Evolutionary conservation across 2,888 invertebrate genomes (phyloP).

Genomic region (Drosophila antonietae): DNA sequence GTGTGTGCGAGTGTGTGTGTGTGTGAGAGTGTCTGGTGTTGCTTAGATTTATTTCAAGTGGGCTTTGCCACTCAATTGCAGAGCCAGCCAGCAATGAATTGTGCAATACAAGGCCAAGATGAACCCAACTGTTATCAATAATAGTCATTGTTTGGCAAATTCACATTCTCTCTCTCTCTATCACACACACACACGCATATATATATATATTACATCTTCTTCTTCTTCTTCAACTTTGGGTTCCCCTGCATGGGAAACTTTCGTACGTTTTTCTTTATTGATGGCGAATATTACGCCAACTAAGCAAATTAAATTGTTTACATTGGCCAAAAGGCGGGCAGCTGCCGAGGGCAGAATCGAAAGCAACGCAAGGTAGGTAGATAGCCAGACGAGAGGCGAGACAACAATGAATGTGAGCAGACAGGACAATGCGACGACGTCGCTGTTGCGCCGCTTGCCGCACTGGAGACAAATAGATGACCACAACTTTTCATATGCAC

Average conservation of each 20-base stretch:
- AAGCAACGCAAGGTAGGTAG: slow-evolving; percentile 46
- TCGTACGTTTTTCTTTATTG: slow-evolving; percentile 65
- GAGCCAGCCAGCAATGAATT: slow-evolving; percentile 33
- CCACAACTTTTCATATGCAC: slow-evolving; percentile 45
- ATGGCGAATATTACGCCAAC: slow-evolving; percentile 79
- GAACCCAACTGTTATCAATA: slow-evolving; percentile 59
- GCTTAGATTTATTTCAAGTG: slow-evolving; percentile 64
- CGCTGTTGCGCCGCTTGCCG: slow-evolving; percentile 4
- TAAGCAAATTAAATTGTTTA: slow-evolving; percentile 80
- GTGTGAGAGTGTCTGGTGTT: slow-evolving; percentile 13
- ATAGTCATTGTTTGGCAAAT: slow-evolving; percentile 68
- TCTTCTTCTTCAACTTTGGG: slow-evolving; percentile 10
- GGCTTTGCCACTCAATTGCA: slow-evolving; percentile 58
- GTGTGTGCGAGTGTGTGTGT: slow-evolving; percentile 6
- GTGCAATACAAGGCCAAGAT: slow-evolving; percentile 41
- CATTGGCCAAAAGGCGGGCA: slow-evolving; percentile 50
- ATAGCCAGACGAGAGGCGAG: slow-evolving; percentile 31
- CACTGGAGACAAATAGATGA: slow-evolving; percentile 58
- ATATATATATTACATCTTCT: slow-evolving; percentile 14
- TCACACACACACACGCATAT: slow-evolving; percentile 7
- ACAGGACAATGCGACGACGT: slow-evolving; percentile 39
- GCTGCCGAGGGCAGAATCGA: slow-evolving; percentile 25
- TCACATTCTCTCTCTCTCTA: no score
- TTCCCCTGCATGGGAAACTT: slow-evolving; percentile 13
- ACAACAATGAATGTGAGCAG: slow-evolving; percentile 58